A percentile compares a stretch with the other conserved stretches of the same genome.
Evolutionary conservation across 1,140 invertebrate species (phyloP).

Genomic region (Drosophila lini): DNA sequence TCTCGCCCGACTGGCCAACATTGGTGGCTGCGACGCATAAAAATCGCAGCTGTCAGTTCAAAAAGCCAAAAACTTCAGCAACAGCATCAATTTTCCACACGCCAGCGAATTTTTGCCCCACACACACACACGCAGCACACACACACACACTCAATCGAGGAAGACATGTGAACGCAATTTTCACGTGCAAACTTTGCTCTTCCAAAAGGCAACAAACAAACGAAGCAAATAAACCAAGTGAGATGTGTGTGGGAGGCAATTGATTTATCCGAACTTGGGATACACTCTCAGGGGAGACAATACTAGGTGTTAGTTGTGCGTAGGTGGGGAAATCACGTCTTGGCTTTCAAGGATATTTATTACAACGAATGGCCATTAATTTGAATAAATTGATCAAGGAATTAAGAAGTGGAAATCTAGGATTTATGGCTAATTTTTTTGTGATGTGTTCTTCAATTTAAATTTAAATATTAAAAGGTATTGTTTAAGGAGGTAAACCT

Average conservation of each 20-base stretch:
- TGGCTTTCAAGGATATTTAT: constrained; percentile 2
- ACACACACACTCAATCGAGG: constrained; percentile 39
- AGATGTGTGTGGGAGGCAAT: constrained; percentile 26
- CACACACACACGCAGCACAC: constrained; percentile 26
- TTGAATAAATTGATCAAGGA: constrained; percentile 3
- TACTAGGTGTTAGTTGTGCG: not conserved
- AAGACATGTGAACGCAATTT: constrained; percentile 75
- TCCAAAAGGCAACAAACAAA: constrained; percentile 57
- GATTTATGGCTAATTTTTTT: too few relatives aligned
- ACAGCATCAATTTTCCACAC: constrained; percentile 77
- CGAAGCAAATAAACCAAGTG: constrained; percentile 65
- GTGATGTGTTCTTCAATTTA: not conserved
- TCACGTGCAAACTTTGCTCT: constrained; percentile 76
- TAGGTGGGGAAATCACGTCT: constrained; percentile 1
- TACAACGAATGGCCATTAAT: not conserved
- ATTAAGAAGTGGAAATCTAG: too few relatives aligned
- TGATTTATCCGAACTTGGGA: constrained; percentile 39
- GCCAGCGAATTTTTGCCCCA: constrained; percentile 61
- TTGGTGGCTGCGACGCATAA: constrained; percentile 63
- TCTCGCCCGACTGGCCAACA: constrained; percentile 21
- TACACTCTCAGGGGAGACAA: constrained; percentile 26
- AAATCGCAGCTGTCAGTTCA: constrained; percentile 81
- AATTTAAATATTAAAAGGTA: too few relatives aligned
- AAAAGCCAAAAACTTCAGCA: constrained; percentile 81
- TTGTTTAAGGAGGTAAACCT: not conserved